Evolutionary conservation across 1,140 invertebrate genomes (phyloP).

Genomic region (Heliconius eleuchia): DNA sequence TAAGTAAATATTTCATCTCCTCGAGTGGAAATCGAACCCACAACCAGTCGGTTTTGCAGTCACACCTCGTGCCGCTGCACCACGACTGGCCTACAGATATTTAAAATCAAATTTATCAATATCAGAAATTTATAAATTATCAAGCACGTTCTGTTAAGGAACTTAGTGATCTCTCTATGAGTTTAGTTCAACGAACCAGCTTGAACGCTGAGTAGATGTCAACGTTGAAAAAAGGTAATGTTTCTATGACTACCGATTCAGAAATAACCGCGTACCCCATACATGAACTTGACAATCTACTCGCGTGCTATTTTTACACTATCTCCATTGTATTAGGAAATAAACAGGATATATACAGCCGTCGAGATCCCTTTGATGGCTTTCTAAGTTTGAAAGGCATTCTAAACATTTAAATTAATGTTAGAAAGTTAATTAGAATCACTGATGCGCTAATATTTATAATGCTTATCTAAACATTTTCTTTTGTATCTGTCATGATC

Average conservation of each 20-base stretch:
- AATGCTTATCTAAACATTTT: background rate
- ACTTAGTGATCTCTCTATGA: constrained; percentile 45
- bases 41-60: no score
- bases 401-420: constrained; percentile 27
- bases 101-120: background rate
- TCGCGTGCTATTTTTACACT: constrained; percentile 67
- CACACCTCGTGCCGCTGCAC: no score
- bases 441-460: background rate
- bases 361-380: constrained; percentile 50
- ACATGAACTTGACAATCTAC: constrained; percentile 75
- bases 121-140: constrained; percentile 47
- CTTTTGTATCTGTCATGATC: background rate
- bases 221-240: constrained; percentile 63
- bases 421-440: background rate
- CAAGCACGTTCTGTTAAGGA: constrained; percentile 43
- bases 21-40: no score
- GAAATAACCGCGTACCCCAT: constrained; percentile 69
- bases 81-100: no score
- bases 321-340: constrained; percentile 68
- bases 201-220: constrained; percentile 58
- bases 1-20: no score
- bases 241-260: constrained; percentile 54
- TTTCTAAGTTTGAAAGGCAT: constrained; percentile 33
- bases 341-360: constrained; percentile 50
- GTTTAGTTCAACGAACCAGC: constrained; percentile 58